A percentile compares a stretch with the other conserved stretches of the same genome.
phyloP scores from a whole-genome alignment of 1,140 invertebrate genomes.

The Temnothorax nylanderi region DNA sequence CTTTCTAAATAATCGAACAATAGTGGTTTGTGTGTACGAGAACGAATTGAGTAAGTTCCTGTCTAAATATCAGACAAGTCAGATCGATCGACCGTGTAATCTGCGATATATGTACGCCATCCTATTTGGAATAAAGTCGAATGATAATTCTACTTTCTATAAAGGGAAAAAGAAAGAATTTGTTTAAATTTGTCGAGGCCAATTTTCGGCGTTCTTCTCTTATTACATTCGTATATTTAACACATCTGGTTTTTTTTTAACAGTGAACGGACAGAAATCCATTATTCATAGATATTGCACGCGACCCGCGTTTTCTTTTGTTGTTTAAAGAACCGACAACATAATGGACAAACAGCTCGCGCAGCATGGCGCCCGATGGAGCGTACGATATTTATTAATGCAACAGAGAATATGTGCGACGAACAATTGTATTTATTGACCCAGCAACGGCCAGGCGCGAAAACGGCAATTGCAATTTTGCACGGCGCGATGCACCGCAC shows the following conservation, averaged over 20 bases:
- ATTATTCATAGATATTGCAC: conserved; percentile 50
- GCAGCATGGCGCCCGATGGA: conserved; percentile 15
- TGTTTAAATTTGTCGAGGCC: neutral
- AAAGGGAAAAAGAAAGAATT: neutral
- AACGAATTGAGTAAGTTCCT: too few species aligned
- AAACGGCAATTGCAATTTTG: conserved; percentile 76
- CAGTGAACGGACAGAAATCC: conserved; percentile 7
- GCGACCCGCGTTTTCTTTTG: conserved; percentile 46
- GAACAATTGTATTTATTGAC: conserved; percentile 75
- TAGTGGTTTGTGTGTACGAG: too few species aligned
- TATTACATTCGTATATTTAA: neutral
- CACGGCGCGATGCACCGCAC: conserved; percentile 63
- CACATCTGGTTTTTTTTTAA: neutral
- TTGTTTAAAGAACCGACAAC: conserved; percentile 56
- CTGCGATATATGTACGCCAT: too few species aligned
- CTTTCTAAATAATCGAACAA: too few species aligned
- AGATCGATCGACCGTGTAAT: too few species aligned
- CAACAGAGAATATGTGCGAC: conserved; percentile 68
- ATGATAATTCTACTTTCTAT: neutral
- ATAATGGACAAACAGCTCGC: conserved; percentile 53
- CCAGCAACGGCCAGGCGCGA: conserved; percentile 62
- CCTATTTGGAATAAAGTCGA: too few species aligned
- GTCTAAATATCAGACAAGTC: too few species aligned
- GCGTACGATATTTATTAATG: conserved; percentile 69
- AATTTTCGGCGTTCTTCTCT: neutral